Evolutionary conservation across 2,113 vertebrate species (phyloP).

Genomic region (Chrysochloris asiatica): DNA sequence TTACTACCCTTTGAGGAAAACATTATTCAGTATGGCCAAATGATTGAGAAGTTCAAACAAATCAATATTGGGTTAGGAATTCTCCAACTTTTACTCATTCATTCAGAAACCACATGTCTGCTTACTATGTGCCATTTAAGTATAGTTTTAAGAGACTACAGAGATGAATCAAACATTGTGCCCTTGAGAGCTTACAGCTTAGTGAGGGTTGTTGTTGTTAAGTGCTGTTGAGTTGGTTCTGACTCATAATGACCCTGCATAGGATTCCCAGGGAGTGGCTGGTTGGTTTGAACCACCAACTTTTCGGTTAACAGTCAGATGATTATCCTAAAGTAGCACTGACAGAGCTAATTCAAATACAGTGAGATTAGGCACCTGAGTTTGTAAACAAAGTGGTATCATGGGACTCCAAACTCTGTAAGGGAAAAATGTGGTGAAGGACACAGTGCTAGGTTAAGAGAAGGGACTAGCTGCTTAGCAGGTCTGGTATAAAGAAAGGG

Average conservation of each 20-base stretch:
- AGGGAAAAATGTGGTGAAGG: neutral
- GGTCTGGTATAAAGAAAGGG: neutral
- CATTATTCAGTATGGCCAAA: conserved; percentile 7
- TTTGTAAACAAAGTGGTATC: neutral
- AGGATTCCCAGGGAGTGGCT: too few species aligned
- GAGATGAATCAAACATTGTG: neutral
- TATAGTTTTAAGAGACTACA: neutral
- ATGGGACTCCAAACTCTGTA: neutral
- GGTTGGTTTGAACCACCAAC: too few species aligned
- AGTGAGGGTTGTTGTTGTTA: neutral
- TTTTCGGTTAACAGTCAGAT: too few species aligned
- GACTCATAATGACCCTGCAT: too few species aligned
- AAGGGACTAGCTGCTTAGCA: neutral
- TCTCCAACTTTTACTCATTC: neutral
- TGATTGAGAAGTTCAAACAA: neutral
- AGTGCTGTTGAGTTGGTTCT: too few species aligned
- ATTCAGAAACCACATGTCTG: neutral
- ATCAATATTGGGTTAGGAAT: neutral
- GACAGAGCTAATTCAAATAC: neutral
- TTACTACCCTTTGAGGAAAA: conserved; percentile 23
- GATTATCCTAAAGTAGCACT: too few species aligned
- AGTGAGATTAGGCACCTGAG: neutral
- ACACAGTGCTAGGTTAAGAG: neutral
- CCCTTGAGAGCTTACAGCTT: conserved; percentile 20
- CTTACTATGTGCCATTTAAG: neutral